Evolutionary conservation across 2,797 vertebrate species (phyloP).

Genomic region (Chlorospingus flavigularis): DNA sequence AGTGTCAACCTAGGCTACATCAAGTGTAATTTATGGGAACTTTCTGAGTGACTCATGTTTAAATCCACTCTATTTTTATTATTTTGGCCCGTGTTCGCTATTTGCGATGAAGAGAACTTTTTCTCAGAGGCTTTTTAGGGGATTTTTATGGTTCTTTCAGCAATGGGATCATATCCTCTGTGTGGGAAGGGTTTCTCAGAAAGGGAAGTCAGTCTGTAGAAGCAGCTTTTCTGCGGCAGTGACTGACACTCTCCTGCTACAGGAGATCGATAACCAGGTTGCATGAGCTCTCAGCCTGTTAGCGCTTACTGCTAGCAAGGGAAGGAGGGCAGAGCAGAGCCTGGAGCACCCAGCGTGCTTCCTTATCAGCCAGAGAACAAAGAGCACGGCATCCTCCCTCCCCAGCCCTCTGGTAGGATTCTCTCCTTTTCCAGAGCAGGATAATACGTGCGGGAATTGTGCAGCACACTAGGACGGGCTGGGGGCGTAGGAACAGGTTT

Average conservation of each 20-base stretch:
- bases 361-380: neutral
- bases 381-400: neutral
- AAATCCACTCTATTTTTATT: neutral
- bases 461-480: neutral
- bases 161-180: neutral
- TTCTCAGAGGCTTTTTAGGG: neutral
- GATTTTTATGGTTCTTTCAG: neutral
- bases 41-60: neutral
- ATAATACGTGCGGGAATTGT: neutral
- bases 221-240: neutral
- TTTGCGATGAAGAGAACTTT: neutral
- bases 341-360: accelerated
- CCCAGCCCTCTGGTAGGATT: accelerated
- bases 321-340: neutral
- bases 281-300: neutral
- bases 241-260: neutral
- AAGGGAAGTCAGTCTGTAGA: neutral
- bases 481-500: slow-evolving; percentile 21
- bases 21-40: neutral
- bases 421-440: neutral
- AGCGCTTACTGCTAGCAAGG: neutral
- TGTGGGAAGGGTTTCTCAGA: neutral
- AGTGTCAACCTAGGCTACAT: neutral
- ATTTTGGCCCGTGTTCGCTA: neutral
- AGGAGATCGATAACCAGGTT: neutral